Percentiles rank a stretch among this genome's conserved stretches.
These are phyloP conservation scores for Staurois parvus DNA, from an alignment of 2,797 vertebrate genomes.

Conservation along the genomic window DNA sequence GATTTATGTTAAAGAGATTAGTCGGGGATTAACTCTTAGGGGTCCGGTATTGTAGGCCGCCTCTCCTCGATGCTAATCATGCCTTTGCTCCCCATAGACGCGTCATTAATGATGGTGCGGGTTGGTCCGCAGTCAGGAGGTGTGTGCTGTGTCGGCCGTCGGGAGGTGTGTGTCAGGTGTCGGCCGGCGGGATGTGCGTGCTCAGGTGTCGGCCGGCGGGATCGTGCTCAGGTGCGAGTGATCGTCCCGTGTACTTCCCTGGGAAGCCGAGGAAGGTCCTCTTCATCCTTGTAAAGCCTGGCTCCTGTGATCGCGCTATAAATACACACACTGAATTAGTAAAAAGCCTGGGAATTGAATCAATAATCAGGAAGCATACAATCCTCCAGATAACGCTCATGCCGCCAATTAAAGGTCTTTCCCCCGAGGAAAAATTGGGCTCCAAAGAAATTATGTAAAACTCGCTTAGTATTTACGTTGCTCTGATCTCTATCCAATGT, in stretches of 20 bases:
- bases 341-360: constrained; percentile 33
- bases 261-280: not conserved
- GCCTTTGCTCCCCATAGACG: too few species aligned
- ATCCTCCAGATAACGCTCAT: constrained; percentile 12
- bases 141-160: too few species aligned
- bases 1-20: constrained; percentile 30
- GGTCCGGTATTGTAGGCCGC: not conserved
- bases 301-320: constrained; percentile 17
- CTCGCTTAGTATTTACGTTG: constrained; percentile 9
- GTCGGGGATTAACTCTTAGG: constrained; percentile 31
- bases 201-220: too few species aligned
- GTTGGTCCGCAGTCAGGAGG: too few species aligned
- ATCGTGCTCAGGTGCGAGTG: too few species aligned
- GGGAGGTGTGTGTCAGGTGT: too few species aligned
- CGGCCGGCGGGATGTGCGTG: too few species aligned
- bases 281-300: not conserved
- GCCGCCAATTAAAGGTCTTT: constrained; percentile 20
- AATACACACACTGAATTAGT: constrained; percentile 46
- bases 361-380: constrained; percentile 20
- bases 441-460: constrained; percentile 31
- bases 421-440: constrained; percentile 26
- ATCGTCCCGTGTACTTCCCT: too few species aligned
- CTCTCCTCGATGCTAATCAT: not conserved
- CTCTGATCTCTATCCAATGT: constrained; percentile 38
- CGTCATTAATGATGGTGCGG: too few species aligned